Percentiles rank a stretch among this genome's conserved stretches.
Conservation (phyloP, 2,113 vertebrate species). For the Craseonycteris thonglongyai region DNA sequence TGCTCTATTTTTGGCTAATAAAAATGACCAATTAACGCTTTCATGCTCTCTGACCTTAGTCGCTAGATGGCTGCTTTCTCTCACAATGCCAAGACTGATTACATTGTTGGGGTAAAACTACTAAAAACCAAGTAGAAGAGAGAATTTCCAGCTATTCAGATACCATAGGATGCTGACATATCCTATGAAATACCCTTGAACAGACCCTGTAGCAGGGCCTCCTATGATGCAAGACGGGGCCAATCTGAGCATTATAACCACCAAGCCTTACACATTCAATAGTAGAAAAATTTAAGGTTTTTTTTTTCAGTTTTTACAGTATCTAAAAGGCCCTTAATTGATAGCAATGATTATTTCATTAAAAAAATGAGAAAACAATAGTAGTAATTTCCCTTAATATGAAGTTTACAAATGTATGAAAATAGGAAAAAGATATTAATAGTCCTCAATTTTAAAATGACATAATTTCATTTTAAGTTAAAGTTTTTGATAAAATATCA, state of each 20-base stretch:
- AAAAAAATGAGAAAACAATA: neutral
- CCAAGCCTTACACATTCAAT: neutral
- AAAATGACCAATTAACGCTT: neutral
- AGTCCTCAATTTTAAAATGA: neutral
- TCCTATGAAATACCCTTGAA: neutral
- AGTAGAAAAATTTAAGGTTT: neutral
- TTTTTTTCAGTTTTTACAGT: neutral
- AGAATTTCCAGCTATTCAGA: neutral
- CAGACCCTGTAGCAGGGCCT: neutral
- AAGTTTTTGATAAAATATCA: neutral
- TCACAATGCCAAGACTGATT: neutral
- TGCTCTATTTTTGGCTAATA: neutral
- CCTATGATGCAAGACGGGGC: accelerated
- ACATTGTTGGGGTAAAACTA: neutral
- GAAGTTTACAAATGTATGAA: neutral
- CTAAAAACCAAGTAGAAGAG: neutral
- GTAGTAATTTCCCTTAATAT: neutral
- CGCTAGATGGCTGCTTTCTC: neutral
- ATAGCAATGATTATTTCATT: neutral
- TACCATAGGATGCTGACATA: neutral
- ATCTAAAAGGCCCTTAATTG: neutral
- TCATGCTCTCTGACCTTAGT: neutral
- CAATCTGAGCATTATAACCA: neutral
- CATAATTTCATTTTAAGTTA: neutral
- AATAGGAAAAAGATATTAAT: neutral